Base-by-base conservation (phyloP, 2,113 vertebrate species). In the Semnopithecus entellus region DNA sequence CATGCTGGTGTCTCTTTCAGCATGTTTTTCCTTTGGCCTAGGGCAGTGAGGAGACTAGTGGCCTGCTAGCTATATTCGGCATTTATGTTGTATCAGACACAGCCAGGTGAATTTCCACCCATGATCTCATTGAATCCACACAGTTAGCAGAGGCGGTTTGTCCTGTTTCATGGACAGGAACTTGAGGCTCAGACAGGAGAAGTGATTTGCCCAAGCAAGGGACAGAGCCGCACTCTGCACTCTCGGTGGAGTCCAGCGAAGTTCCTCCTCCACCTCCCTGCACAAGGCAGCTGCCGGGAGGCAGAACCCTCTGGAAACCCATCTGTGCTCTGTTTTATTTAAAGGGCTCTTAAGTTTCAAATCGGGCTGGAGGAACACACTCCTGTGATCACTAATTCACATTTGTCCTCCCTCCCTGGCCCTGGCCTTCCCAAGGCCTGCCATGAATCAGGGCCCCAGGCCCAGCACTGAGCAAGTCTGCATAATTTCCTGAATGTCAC, bases 401-500 rank as follows among this genome's bases (percentile, higher is more conserved):
- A 0, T 0, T 50, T 55, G 78, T 70, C 88, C 5, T 7, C 57
- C 22, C 30, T 68, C 72, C 38, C 48, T n/a, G 7, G 45, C 70
- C 25, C 82, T 30, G 38, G 38, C 18, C 38, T 57, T 48, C 22
- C 40, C 1, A 2, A 3, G 7, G 22, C 68, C 66, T 4, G 1
- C 35, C 4, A 20, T 82, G 85, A 88, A 94, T 94, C 73, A 68
- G 93, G 38, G 78, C 45, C 50, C 68, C 79, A 73, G 90, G 89
- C 55, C 32, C 72, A 90, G 90, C 75, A 9, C 30, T 17, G 22
- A 96, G 66, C 45, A 90, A n/a, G 45, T 96, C 88, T 97, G 64
- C 96, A 81, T 94, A 72, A 97, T 25, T 3, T 93, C 97, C 96
- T 92, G 89, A 96, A 97, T 88, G 96, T 97, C 83, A 97, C 82